These are phyloP conservation scores for Cantharis flavilabris DNA, from an alignment of 2,888 invertebrate genomes.

Conservation along the genomic window DNA sequence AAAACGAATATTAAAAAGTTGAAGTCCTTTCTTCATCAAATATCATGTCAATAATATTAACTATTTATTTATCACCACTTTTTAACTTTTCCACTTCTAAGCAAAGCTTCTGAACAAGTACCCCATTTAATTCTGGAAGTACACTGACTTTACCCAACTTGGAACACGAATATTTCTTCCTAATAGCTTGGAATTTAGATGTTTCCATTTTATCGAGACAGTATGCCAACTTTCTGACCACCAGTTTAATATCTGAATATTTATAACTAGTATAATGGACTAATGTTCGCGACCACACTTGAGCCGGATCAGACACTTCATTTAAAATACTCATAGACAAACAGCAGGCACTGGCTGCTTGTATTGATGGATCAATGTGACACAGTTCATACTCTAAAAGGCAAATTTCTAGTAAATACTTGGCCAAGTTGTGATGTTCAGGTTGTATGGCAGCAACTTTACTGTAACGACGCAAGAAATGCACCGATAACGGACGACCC, in stretches of 20 bases:
- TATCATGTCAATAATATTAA: neutral
- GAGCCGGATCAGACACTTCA: slow-evolving; percentile 52
- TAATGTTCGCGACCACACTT: slow-evolving; percentile 76
- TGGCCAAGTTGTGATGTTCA: slow-evolving; percentile 65
- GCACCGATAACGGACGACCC: slow-evolving; percentile 84
- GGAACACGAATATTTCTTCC: slow-evolving; percentile 66
- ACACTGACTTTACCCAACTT: slow-evolving; percentile 68
- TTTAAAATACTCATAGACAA: slow-evolving; percentile 66
- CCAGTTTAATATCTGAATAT: slow-evolving; percentile 68
- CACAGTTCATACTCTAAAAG: slow-evolving; percentile 81
- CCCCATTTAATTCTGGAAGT: slow-evolving; percentile 65
- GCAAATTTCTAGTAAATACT: slow-evolving; percentile 88
- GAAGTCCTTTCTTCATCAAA: neutral
- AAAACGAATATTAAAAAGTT: neutral
- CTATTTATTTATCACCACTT: neutral
- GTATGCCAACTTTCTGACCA: slow-evolving; percentile 70
- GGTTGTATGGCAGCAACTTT: slow-evolving; percentile 66
- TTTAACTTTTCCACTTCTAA: neutral
- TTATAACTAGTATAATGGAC: slow-evolving; percentile 77
- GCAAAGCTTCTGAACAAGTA: slow-evolving; percentile 43
- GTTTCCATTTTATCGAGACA: slow-evolving; percentile 70
- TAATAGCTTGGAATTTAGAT: slow-evolving; percentile 72
- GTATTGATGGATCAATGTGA: slow-evolving; percentile 78
- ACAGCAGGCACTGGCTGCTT: slow-evolving; percentile 82
- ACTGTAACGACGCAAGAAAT: slow-evolving; percentile 81